Evolutionary conservation across 2,113 vertebrate species (phyloP), one percentile per base, ranked within the genome.

Genomic region (Grantiella picta): DNA sequence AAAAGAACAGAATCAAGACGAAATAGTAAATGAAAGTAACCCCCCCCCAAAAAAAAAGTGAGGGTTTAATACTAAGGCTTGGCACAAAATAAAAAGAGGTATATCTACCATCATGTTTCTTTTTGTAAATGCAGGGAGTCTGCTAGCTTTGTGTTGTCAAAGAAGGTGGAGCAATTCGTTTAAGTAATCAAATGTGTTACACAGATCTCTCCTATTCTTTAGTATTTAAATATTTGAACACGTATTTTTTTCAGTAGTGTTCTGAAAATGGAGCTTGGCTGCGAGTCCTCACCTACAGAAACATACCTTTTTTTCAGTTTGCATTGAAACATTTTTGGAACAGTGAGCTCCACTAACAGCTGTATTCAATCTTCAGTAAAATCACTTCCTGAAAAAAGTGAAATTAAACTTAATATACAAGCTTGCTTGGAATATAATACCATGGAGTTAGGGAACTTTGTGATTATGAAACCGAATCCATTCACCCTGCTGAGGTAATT

Each of bases 321-420:
- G 91, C 90, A 82, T 92, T 94, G 95, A 96, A 97, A 53, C 80
- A n/a, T 96, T 97, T 97, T 97, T 88, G 95, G 94, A 97, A 92
- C 86, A 77, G 93, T 95, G 94, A 88, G 93, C 82, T 96, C 52
- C 10, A 8, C 96, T 97, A 98, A 97, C 97, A 98, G 97, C 98
- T 98, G 97, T 96, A 95, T 98, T 97, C 96, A 98, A 98, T 98
- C 97, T 97, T 76, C 78, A 98, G 71, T 96, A 97, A 97, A 97
- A 96, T 97, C 92, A 95, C 94, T 98, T 98, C 97, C 97, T 97
- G 97, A 97, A 97, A 97, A 97, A 96, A 98, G 88, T 97, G 93
- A 97, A 98, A 97, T 98, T 97, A 92, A 98, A 92, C 88, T 97
- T 97, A 96, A 93, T 96, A 94, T 96, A 93, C 91, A 92, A 91